Evolutionary conservation across 1,140 invertebrate genomes (phyloP), one percentile per base, ranked within the genome.

Genomic region (Zaprionus capensis): DNA sequence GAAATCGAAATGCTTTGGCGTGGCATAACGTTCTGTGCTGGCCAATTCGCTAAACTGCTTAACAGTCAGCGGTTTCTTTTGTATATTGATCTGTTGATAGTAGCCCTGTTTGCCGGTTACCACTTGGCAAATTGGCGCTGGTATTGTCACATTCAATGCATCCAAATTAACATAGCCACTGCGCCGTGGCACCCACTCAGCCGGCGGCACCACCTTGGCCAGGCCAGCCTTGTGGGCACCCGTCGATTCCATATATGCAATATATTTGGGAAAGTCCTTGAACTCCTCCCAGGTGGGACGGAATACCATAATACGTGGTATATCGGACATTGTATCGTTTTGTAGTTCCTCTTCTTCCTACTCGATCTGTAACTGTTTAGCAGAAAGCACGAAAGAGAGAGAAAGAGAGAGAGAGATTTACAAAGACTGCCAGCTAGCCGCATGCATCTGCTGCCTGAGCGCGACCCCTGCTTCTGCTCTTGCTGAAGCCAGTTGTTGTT

Each of bases 31-130:
- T 5, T 95, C 95, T 0, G 96, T 96, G 77, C 95, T 95, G 0
- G 99, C 98, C 76, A 99, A 81, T 34, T 97, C 95, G 55, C 96
- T 95, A 92, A 99, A 99, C 69, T 99, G 97, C 79, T 96, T 95
- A 0, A 99, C 96, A 2, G 95, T 96, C 95, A 99, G 97, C 1
- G 97, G 93, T 92, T 98, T 98, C 92, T 98, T 98, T 91, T 99
- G 98, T 56, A 98, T 97, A 93, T 99, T 99, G 62, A 98, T 97
- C 94, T 99, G 98, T 88, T 98, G 97, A 93, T 99, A 99, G 34
- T 98, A 94, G 12, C 99, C 99, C 93, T 98, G 97, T 85, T 98
- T 97, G 11, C 98, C 98, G 38, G 94, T 94, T 0, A 94, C 94
- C 24, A 94, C 96, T 91, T 99, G 98, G 86, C 96, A 97, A 75